Base-by-base conservation (phyloP, 2,888 invertebrate species). In the Lithophane leautieri region DNA sequence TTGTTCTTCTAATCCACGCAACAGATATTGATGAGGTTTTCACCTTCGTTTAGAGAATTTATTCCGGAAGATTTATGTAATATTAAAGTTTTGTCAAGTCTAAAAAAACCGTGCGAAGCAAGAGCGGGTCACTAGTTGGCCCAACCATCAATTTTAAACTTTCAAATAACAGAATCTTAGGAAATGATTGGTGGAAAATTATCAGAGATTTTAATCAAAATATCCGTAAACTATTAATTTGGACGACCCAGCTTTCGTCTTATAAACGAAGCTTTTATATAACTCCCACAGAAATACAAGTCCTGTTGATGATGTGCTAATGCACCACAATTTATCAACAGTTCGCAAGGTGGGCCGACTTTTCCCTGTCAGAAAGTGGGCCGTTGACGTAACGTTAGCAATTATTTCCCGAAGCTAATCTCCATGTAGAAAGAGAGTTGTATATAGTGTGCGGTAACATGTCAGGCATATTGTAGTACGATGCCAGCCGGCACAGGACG, bases 321-420 rank as follows among this genome's bases (percentile, higher is more conserved):
- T 76, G 84, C 52, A 70, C 9, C 54, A 70, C 84, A 72, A 76
- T 84, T 70, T 60, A 72, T 79, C 63, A 68, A 73, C 54, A 47
- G 50, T 52, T 28, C 47, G 12, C 63, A 44, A 69, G 76, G 73
- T 70, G 50, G 61, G 62, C 79, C 65, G 67, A 70, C 58, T 73
- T 78, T 69, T 68, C 62, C 73, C 61, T 50, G 73, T 56, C 74
- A 50, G 56, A 83, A 89, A 89, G 85, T 91, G 69, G 88, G 88
- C 81, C 89, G 71, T 72, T 84, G 87, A 90, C 88, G 88, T 90
- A 90, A 91, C 86, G 66, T 60, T 19, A 25, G 85, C 86, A 83
- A 90, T 91, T 90, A 91, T 89, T 91, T 89, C 83, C 89, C 79
- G 80, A 83, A 89, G 88, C 75, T 87, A 90, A 89, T 89, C 84